These are phyloP conservation scores for Cygnus buccinator DNA, from an alignment of 2,113 vertebrate species.

Conservation along the genomic window DNA sequence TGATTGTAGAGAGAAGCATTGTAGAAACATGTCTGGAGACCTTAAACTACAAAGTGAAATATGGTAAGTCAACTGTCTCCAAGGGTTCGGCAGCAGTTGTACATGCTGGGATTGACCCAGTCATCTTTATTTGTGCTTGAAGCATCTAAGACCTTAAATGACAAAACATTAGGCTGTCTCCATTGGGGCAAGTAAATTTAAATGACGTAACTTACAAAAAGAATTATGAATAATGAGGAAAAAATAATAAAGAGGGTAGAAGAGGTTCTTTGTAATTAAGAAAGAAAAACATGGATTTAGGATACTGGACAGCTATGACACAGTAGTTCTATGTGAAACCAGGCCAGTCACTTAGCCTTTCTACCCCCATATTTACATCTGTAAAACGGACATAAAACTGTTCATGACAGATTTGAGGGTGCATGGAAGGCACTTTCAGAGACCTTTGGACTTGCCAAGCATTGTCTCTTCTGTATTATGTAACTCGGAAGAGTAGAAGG, in stretches of 20 bases:
- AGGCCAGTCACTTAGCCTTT: constrained; percentile 17
- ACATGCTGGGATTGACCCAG: background rate
- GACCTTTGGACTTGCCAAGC: constrained; percentile 17
- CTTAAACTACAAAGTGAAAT: background rate
- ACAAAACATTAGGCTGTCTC: background rate
- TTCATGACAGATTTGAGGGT: background rate
- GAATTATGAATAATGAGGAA: background rate
- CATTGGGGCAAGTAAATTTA: background rate
- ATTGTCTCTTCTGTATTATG: constrained; percentile 26
- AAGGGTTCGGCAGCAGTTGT: background rate
- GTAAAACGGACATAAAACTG: constrained; percentile 40
- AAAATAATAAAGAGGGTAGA: background rate
- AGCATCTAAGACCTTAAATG: background rate
- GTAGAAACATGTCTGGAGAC: background rate
- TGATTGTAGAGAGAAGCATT: background rate
- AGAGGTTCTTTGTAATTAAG: background rate
- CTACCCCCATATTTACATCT: constrained; percentile 34
- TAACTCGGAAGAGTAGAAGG: constrained; percentile 26
- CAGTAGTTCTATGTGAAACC: background rate
- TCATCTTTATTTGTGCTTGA: background rate
- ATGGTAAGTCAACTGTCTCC: background rate
- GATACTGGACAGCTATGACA: background rate
- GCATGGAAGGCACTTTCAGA: constrained; percentile 27
- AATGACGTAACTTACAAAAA: background rate
- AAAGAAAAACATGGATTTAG: background rate